These are phyloP conservation scores for Pheosia gnoma DNA, from an alignment of 2,888 invertebrate species.

Conservation along the genomic window DNA sequence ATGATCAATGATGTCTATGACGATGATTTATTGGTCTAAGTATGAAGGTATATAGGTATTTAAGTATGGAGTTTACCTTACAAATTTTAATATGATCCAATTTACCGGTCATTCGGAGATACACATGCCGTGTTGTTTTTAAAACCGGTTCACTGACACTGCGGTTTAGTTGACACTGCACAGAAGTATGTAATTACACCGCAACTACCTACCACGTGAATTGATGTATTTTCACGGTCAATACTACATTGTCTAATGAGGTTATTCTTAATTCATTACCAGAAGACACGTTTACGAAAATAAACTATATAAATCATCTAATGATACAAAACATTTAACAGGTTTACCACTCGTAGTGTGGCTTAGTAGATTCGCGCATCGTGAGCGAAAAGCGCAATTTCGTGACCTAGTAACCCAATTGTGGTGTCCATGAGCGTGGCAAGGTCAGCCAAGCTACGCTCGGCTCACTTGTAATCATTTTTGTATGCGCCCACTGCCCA, in stretches of 20 bases:
- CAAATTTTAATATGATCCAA: neutral
- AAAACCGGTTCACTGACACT: neutral
- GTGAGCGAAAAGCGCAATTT: conserved; percentile 53
- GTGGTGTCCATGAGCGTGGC: conserved; percentile 67
- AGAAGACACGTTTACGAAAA: too few species aligned
- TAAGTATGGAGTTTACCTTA: too few species aligned
- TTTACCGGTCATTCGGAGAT: neutral
- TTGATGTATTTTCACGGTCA: neutral
- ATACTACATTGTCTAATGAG: too few species aligned
- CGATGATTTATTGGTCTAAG: too few species aligned
- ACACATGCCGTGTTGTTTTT: neutral
- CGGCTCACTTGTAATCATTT: conserved; percentile 41
- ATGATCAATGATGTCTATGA: too few species aligned
- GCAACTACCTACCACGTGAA: neutral
- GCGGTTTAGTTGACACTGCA: conserved; percentile 4
- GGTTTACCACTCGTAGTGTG: too few species aligned
- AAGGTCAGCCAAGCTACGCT: conserved; percentile 64
- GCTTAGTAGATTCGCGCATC: too few species aligned
- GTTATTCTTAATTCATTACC: too few species aligned
- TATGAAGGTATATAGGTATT: too few species aligned
- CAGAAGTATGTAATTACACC: neutral
- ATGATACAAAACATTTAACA: too few species aligned
- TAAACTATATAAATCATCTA: too few species aligned
- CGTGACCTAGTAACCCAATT: conserved; percentile 73
- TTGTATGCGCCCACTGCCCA: conserved; percentile 26